Evolutionary conservation across 2,113 vertebrate species (phyloP).

Genomic region (Chiloscyllium plagiosum): DNA sequence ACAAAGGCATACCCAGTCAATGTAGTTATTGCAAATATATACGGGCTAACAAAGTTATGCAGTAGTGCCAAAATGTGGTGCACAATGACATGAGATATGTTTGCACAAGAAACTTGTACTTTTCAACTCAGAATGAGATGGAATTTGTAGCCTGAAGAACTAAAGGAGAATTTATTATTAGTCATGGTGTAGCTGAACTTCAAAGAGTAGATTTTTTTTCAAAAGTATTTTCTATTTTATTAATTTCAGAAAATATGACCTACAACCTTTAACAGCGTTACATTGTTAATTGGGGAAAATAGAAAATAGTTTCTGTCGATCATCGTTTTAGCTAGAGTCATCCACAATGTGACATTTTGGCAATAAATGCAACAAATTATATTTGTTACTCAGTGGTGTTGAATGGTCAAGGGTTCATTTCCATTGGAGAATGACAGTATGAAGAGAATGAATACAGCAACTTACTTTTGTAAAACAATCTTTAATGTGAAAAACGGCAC

Average conservation of each 20-base stretch:
- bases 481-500: neutral
- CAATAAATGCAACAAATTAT: neutral
- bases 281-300: neutral
- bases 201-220: neutral
- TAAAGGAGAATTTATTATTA: neutral
- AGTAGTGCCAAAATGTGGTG: neutral
- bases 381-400: neutral
- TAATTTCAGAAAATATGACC: neutral
- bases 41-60: neutral
- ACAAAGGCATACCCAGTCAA: neutral
- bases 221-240: neutral
- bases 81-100: neutral
- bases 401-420: neutral
- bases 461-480: neutral
- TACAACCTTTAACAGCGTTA: neutral
- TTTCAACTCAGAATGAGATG: neutral
- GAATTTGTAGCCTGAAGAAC: neutral
- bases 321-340: neutral
- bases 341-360: neutral
- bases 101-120: neutral
- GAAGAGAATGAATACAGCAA: neutral
- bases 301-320: conserved; percentile 14
- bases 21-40: neutral
- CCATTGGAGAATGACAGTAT: neutral
- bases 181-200: neutral